Evolutionary conservation across 2,888 invertebrate species (phyloP).

Genomic region (Caenorhabditis angaria): DNA sequence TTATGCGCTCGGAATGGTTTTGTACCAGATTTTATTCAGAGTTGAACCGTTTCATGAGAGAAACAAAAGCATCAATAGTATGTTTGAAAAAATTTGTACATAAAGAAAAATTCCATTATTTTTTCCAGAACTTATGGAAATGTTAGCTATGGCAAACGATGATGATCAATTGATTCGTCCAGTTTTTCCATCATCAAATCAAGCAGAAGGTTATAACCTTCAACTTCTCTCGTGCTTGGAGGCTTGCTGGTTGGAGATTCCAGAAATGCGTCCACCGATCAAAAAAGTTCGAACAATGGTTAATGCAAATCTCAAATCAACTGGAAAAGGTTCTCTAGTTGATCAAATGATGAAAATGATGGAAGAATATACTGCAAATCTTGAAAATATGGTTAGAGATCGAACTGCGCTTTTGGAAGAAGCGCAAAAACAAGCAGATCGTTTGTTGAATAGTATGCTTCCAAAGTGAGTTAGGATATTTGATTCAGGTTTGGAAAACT

Average conservation of each 20-base stretch:
- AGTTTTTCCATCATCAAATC: conserved; percentile 59
- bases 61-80: conserved; percentile 59
- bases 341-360: conserved; percentile 72
- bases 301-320: conserved; percentile 66
- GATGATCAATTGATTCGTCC: conserved; percentile 69
- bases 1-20: conserved; percentile 67
- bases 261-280: conserved; percentile 67
- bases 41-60: conserved; percentile 70
- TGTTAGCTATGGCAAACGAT: conserved; percentile 68
- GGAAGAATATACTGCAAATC: conserved; percentile 69
- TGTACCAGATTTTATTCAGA: conserved; percentile 69
- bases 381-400: conserved; percentile 68
- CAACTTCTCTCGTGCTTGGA: conserved; percentile 68
- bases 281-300: conserved; percentile 69
- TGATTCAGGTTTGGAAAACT: background rate
- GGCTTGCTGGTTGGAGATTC: conserved; percentile 71
- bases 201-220: conserved; percentile 64
- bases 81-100: conserved; percentile 1
- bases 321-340: conserved; percentile 68
- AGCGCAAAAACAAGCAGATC: conserved; percentile 70
- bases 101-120: background rate
- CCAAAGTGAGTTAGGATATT: conserved; percentile 54
- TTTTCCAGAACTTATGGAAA: conserved; percentile 65
- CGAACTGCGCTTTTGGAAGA: conserved; percentile 69
- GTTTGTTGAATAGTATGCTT: conserved; percentile 70